A percentile compares a stretch with the other conserved stretches of the same genome.
Evolutionary conservation across 2,113 vertebrate species (phyloP).

Genomic region (Etia nguti): DNA sequence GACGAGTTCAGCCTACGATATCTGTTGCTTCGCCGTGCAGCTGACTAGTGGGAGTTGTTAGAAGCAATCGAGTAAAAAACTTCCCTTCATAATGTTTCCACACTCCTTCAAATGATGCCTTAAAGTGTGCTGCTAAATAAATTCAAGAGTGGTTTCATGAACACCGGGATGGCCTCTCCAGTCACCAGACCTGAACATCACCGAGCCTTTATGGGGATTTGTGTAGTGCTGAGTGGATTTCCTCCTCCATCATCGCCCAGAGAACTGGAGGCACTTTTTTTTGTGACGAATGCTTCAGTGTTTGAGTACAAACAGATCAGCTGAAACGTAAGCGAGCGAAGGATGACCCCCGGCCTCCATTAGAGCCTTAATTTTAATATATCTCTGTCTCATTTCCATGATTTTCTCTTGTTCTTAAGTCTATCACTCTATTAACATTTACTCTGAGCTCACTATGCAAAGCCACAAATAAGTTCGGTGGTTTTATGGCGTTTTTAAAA

Average conservation of each 20-base stretch:
- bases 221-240: neutral
- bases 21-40: neutral
- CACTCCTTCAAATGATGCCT: neutral
- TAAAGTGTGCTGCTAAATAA: conserved; percentile 7
- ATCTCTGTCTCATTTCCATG: neutral
- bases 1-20: neutral
- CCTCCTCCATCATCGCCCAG: neutral
- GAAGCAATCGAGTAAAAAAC: conserved; percentile 5
- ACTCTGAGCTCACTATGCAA: neutral
- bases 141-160: conserved; percentile 12
- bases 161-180: neutral
- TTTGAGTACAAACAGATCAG: neutral
- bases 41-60: conserved; percentile 27
- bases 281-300: neutral
- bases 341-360: neutral
- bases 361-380: neutral
- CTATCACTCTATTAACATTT: neutral
- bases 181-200: conserved; percentile 27
- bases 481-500: neutral
- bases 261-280: neutral
- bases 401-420: neutral
- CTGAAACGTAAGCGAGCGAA: neutral
- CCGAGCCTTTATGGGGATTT: conserved; percentile 3
- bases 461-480: neutral
- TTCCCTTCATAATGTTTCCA: conserved; percentile 14